Base-by-base conservation (phyloP, 2,797 vertebrate species). In the Phataginus tetradactyla region DNA sequence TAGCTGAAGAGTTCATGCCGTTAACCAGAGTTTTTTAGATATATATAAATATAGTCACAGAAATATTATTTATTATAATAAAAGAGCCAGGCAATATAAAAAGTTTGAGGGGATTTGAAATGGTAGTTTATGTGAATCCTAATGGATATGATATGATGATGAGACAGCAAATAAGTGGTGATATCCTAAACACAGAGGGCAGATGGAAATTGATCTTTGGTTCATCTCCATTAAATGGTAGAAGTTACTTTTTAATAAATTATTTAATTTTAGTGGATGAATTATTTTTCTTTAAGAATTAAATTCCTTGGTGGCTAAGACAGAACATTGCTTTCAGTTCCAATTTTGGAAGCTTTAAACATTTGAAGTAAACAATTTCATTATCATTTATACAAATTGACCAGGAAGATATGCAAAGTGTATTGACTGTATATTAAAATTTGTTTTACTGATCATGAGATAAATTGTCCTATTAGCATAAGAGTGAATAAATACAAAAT, bases 321-420 rank as follows among this genome's bases (percentile, higher is more conserved):
- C 15, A 78, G 27, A 79, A 27, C 32, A 90, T 20, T 89, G 66
- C 29, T 92, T 94, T 86, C 75, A 37, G 6, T 72, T 71, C 3
- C 17, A 80, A 81, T 90, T 93, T 77, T 80, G 23, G 32, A 93
- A 95, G 34, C 8, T n/a, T 86, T 95, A 84, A 88, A 84, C 57
- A 7, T 91, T 91, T 75, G n/a, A 93, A 88, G 64, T 87, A 93
- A 93, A 79, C 34, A 79, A 86, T 61, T 77, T 78, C 57, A 32
- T 80, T 74, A 39, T 79, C 25, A 61, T 86, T 91, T 86, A 15
- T 85, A 55, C 1, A 61, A 49, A 90, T 85, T 80, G 53, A 77
- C 27, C 25, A 57, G 29, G 64, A 90, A 72, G 86, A 68, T 66
- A 39, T 77, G 21, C 29, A 89, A 90, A 72, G 93, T 18, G 78